Conservation (phyloP, 2,797 vertebrate species). For the Trachurus trachurus region DNA sequence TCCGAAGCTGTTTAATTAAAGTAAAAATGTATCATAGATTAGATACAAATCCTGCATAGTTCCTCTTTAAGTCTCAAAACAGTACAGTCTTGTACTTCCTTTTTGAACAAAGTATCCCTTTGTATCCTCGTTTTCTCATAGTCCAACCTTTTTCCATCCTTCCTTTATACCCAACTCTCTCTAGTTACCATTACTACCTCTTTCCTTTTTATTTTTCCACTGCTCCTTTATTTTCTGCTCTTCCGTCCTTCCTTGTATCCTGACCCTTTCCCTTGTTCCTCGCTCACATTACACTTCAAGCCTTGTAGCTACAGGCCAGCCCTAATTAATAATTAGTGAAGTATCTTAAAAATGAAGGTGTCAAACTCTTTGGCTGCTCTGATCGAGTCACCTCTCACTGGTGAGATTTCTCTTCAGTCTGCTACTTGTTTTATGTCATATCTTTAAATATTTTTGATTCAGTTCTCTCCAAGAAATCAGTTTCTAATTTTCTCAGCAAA, state of each 20-base stretch:
- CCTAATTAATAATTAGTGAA: slow-evolving; percentile 47
- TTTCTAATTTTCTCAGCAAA: too few species aligned
- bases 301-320: slow-evolving; percentile 21
- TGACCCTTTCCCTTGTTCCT: background rate
- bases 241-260: background rate
- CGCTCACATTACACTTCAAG: background rate
- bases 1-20: too few species aligned
- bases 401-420: too few species aligned
- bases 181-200: background rate
- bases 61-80: background rate
- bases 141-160: background rate
- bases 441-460: too few species aligned
- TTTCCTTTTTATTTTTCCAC: background rate
- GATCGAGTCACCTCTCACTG: too few species aligned
- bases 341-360: background rate
- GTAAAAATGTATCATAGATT: too few species aligned
- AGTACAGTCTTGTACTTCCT: background rate
- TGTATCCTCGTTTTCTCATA: background rate
- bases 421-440: too few species aligned
- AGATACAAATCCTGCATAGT: too few species aligned
- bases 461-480: too few species aligned
- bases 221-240: background rate
- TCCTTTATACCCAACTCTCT: background rate
- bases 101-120: background rate
- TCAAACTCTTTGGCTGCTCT: background rate